Conservation (phyloP, 2,113 vertebrate genomes). For the Cyanoliseus patagonus region DNA sequence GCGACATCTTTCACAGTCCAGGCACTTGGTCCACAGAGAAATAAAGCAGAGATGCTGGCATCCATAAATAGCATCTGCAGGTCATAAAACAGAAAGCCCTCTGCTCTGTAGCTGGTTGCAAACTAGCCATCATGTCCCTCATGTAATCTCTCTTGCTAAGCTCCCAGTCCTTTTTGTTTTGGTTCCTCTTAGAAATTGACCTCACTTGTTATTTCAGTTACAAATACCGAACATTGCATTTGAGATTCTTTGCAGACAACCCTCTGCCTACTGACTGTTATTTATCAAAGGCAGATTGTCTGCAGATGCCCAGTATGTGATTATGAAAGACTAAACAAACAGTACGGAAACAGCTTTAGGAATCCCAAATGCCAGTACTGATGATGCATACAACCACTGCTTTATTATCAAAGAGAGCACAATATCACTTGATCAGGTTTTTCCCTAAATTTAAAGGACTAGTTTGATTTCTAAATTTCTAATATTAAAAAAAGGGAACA, state of each 20-base stretch:
- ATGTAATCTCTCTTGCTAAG: background rate
- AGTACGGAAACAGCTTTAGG: conserved; percentile 64
- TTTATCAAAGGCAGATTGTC: conserved; percentile 57
- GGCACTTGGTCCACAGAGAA: background rate
- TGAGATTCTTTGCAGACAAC: conserved; percentile 34
- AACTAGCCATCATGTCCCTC: background rate
- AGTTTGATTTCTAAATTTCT: background rate
- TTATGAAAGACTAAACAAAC: conserved; percentile 64
- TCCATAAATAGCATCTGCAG: background rate
- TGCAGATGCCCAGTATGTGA: conserved; percentile 45
- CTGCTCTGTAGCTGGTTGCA: background rate
- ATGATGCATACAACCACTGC: background rate
- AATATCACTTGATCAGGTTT: background rate
- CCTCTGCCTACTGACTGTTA: conserved; percentile 36
- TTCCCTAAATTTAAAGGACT: background rate
- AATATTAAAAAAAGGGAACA: background rate
- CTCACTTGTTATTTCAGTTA: conserved; percentile 52
- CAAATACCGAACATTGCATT: conserved; percentile 37
- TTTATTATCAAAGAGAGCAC: background rate
- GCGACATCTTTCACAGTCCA: background rate
- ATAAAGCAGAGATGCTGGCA: background rate
- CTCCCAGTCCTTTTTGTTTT: conserved; percentile 20
- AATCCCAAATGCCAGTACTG: conserved; percentile 51
- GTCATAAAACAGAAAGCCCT: background rate
- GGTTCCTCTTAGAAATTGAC: conserved; percentile 14